These are phyloP conservation scores for Scomber colias DNA, from an alignment of 2,113 vertebrate species.

Conservation along the genomic window DNA sequence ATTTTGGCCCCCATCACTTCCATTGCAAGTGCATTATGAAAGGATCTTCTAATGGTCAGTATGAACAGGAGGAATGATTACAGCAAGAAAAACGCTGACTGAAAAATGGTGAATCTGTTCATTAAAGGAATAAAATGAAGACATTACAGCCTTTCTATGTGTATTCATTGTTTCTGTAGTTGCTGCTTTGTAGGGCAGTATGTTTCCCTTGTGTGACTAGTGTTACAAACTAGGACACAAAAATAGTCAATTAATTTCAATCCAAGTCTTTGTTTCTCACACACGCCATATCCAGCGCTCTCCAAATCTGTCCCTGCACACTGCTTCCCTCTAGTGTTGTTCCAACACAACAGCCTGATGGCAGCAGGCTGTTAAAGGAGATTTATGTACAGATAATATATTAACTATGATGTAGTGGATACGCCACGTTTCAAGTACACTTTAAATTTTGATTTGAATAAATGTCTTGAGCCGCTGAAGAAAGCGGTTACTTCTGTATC, in stretches of 20 bases:
- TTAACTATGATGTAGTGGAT: neutral
- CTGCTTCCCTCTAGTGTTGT: slow-evolving; percentile 65
- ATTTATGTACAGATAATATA: neutral
- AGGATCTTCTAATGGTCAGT: no score
- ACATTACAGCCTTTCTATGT: no score
- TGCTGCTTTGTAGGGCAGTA: neutral
- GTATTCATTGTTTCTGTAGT: neutral
- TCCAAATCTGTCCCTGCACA: neutral
- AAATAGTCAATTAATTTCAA: neutral
- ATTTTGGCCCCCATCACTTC: no score
- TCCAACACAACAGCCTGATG: neutral
- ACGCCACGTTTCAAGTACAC: neutral
- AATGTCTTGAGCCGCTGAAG: neutral
- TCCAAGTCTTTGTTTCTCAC: neutral
- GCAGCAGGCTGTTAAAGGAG: neutral
- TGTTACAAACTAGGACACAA: neutral
- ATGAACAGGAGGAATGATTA: no score
- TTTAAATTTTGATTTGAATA: slow-evolving; percentile 10
- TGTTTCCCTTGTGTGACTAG: neutral
- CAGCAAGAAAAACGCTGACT: no score
- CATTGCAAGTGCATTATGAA: no score
- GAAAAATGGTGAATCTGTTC: no score
- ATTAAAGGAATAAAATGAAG: no score
- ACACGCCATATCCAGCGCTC: no score
- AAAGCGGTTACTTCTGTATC: neutral